Conservation (phyloP, 2,888 invertebrate genomes). For the Lycia hirtaria region DNA sequence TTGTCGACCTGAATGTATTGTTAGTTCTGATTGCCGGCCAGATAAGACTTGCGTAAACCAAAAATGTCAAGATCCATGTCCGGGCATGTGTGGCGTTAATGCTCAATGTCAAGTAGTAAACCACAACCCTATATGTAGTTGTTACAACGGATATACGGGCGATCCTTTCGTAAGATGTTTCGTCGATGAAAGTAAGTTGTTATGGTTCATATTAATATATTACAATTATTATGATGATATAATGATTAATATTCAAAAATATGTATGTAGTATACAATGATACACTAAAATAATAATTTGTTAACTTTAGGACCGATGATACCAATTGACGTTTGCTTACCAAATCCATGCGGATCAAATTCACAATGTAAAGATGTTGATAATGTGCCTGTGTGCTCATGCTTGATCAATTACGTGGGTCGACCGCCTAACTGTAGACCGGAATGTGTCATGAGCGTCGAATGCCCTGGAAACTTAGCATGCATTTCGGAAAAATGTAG, state of each 20-base stretch:
- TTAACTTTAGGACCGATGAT: conserved; percentile 55
- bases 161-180: conserved; percentile 92
- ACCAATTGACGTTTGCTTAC: conserved; percentile 87
- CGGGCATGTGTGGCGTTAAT: conserved; percentile 90
- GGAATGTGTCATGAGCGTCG: conserved; percentile 90
- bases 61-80: conserved; percentile 92
- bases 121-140: conserved; percentile 93
- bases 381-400: conserved; percentile 90
- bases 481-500: conserved; percentile 90
- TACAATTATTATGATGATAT: background rate
- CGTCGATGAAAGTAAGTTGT: conserved; percentile 86
- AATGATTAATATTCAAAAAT: background rate
- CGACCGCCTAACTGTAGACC: conserved; percentile 92
- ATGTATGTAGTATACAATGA: too few species aligned
- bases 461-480: conserved; percentile 89
- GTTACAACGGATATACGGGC: conserved; percentile 88
- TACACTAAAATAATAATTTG: conserved; percentile 1
- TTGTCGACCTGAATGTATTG: conserved; percentile 91
- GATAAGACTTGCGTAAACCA: conserved; percentile 91
- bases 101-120: conserved; percentile 92
- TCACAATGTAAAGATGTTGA: conserved; percentile 89
- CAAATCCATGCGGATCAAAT: conserved; percentile 92
- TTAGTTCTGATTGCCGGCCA: conserved; percentile 91
- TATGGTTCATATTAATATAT: conserved; percentile 23
- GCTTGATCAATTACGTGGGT: conserved; percentile 90